Evolutionary conservation across 2,888 invertebrate species (phyloP).

Genomic region (Hypselothyrea guttata): DNA sequence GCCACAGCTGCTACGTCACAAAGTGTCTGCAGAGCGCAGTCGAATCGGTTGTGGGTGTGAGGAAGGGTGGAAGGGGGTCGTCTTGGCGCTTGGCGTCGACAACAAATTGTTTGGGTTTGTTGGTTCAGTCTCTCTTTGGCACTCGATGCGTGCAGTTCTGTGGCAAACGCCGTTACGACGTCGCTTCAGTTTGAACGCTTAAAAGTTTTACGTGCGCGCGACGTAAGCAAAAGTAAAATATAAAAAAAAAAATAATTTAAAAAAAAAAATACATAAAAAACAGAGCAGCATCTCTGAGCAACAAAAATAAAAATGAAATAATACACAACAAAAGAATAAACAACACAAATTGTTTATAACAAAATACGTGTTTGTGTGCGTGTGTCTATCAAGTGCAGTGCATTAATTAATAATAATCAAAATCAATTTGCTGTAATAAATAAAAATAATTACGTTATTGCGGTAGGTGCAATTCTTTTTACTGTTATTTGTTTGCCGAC

Average conservation of each 20-base stretch:
- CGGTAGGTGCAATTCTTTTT: constrained; percentile 40
- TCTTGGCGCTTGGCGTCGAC: constrained; percentile 26
- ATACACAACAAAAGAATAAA: constrained; percentile 17
- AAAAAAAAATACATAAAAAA: constrained; percentile 1
- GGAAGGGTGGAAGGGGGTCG: no score
- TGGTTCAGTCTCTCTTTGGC: constrained; percentile 56
- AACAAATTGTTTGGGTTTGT: constrained; percentile 17
- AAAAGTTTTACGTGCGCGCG: constrained; percentile 47
- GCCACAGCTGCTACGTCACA: constrained; percentile 8
- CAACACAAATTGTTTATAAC: constrained; percentile 40
- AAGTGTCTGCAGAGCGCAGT: constrained; percentile 29
- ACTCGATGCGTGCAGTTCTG: constrained; percentile 56
- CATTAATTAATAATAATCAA: constrained; percentile 23
- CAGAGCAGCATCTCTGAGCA: constrained; percentile 29
- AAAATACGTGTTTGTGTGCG: constrained; percentile 32
- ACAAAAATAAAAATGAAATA: constrained; percentile 20
- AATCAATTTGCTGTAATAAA: constrained; percentile 26
- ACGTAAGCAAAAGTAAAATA: constrained; percentile 47
- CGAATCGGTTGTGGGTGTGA: constrained; percentile 5
- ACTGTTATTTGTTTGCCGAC: background rate
- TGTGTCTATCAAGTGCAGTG: constrained; percentile 44
- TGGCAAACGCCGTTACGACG: constrained; percentile 13
- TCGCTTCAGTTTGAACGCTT: constrained; percentile 21
- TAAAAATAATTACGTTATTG: constrained; percentile 16
- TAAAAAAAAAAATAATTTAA: constrained; percentile 16